A percentile compares a stretch with the other conserved stretches of the same genome.
Evolutionary conservation across 2,888 invertebrate genomes (phyloP).

Genomic region (Drosophila sordidula): DNA sequence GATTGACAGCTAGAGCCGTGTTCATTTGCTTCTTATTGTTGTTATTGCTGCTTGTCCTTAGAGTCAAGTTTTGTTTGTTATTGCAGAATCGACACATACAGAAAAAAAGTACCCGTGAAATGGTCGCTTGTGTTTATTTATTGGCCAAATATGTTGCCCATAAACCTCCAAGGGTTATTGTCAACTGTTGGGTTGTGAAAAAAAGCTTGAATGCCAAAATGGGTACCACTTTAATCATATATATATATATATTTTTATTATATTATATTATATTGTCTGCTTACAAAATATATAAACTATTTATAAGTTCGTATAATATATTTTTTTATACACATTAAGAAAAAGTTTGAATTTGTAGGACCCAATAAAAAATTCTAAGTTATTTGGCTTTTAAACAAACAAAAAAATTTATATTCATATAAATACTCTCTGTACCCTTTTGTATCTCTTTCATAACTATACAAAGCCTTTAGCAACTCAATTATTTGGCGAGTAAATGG

Average conservation of each 20-base stretch:
- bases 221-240: too few relatives aligned
- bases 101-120: not conserved
- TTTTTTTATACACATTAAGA: too few relatives aligned
- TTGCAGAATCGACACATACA: slow-evolving; percentile 2
- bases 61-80: slow-evolving; percentile 5
- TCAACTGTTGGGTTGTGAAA: slow-evolving; percentile 3
- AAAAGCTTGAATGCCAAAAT: not conserved
- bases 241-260: too few relatives aligned
- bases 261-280: too few relatives aligned
- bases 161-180: slow-evolving; percentile 2
- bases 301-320: too few relatives aligned
- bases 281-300: too few relatives aligned
- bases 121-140: slow-evolving; percentile 1
- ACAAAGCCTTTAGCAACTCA: not conserved
- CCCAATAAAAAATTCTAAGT: too few relatives aligned
- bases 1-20: slow-evolving; percentile 2
- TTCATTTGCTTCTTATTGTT: slow-evolving; percentile 3
- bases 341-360: too few relatives aligned
- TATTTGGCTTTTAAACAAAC: too few relatives aligned
- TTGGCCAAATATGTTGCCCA: slow-evolving; percentile 15
- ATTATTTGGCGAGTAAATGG: not conserved
- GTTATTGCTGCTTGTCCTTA: slow-evolving; percentile 16
- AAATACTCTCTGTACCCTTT: too few relatives aligned
- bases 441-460: not conserved
- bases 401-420: too few relatives aligned